Evolutionary conservation across 2,888 invertebrate species (phyloP), one percentile per base, ranked within the genome.

Genomic region (Tetramorium bicarinatum): DNA sequence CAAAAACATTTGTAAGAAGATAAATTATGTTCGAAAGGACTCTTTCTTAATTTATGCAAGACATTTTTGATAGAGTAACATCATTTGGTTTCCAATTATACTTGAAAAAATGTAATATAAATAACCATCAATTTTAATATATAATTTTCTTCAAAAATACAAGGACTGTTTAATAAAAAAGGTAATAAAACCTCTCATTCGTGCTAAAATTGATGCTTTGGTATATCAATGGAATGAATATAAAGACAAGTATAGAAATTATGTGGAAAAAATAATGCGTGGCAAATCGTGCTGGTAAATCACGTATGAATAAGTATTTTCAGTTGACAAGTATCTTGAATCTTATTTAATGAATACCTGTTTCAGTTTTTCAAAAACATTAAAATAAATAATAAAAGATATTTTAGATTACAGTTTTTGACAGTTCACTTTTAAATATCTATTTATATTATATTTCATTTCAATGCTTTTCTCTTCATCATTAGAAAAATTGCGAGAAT

Each of bases 401-500:
- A 41, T 15, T 13, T 56, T 41, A 71, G 38, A 56, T 56, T 25
- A 9, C 25, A 56, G 3, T 25, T 56, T 72, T 4, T 29, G 34
- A 7, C 34, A 15, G 7, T 1, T 52, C 3, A 25, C 0, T 52
- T n/a, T n/a, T 25, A 9, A 38, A 41, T 54, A 54, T 21, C 18
- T 38, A 38, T 54, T 2, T 38, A 15, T 21, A 11, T 71, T 25
- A 29, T 38, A 21, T 8, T 54, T n/a, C 7, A n/a, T 18, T 11
- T 41, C 6, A 25, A 52, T 52, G 15, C 7, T 87, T 95, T n/a
- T n/a, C 11, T n/a, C 18, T 11, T 21, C 15, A 34, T 69, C 71
- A 80, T 15, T 95, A 98, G 98, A 96, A 97, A 92, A 97, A 97
- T 87, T 98, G 98, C 91, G 97, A 98, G 90, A 96, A 96, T 74